Conservation (phyloP, 2,888 invertebrate genomes). For the Tipula vernalis region DNA sequence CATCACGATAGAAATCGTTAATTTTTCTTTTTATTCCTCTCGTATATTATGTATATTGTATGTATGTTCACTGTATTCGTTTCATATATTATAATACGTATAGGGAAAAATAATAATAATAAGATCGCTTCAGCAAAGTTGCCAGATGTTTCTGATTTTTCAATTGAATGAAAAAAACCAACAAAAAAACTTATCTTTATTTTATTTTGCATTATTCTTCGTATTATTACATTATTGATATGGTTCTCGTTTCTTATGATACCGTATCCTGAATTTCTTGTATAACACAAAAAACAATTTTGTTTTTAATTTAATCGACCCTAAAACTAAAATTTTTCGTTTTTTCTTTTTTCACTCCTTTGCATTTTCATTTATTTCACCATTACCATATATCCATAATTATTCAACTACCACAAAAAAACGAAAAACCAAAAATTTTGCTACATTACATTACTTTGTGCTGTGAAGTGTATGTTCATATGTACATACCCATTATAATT, state of each 20-base stretch:
- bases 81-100: not conserved
- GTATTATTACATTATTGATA: not conserved
- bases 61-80: not conserved
- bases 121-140: not conserved
- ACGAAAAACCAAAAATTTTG: not conserved
- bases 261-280: not conserved
- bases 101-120: not conserved
- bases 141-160: not conserved
- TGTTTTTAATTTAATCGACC: not conserved
- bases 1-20: not conserved
- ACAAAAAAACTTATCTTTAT: not conserved
- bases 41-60: not conserved
- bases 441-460: not conserved
- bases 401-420: not conserved
- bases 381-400: not conserved
- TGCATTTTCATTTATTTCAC: not conserved
- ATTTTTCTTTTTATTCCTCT: not conserved
- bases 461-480: not conserved
- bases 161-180: not conserved
- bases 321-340: not conserved
- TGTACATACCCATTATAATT: not conserved
- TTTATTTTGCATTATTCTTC: not conserved
- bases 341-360: not conserved
- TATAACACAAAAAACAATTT: not conserved
- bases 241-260: not conserved